Base-by-base conservation (phyloP, 2,797 vertebrate species). In the Catharus ustulatus region DNA sequence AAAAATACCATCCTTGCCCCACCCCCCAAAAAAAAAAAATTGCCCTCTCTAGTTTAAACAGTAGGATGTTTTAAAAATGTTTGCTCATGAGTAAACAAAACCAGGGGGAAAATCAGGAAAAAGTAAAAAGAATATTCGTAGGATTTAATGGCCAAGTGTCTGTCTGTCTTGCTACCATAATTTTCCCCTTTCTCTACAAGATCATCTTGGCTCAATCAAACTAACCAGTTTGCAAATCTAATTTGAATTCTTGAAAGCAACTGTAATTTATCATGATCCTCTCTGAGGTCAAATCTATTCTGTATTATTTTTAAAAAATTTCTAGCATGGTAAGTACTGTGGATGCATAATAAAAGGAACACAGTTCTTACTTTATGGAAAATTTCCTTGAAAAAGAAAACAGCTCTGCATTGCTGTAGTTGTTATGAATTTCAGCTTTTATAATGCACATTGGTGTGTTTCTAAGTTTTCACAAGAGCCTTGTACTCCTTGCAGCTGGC, bases 231-330 rank as follows among this genome's bases (percentile, higher is more conserved):
- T 81, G 24, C 75, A 93, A 89, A 95, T 79, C 36, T 92, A 73
- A 94, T 96, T 84, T 93, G 58, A 93, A 97, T 93, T 95, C 93
- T 95, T 94, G 64, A 92, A 83, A 59, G 86, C 55, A 93, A 69
- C 67, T 90, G 52, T 76, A 94, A 95, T 84, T 95, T 75, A 92
- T 80, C 15, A 18, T 84, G 61, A 34, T 87, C 46, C 21, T 90
- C 61, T 92, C 87, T 94, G 67, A 91, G 89, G 69, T 96, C 79
- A 93, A 80, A 89, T 79, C 48, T 93, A 91, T 88, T 95, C 81
- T 32, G 54, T 51, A 52, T 84, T 80, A 42, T 84, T 94, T 79
- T 76, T 63, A 77, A 55, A 78, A 90, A 57, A 87, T 89, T 95
- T 96, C 73, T 55, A 87, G 66, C 38, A 48, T 29, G 34, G 30